Base-by-base conservation (phyloP, 2,888 invertebrate genomes). In the Apodemia zela region DNA sequence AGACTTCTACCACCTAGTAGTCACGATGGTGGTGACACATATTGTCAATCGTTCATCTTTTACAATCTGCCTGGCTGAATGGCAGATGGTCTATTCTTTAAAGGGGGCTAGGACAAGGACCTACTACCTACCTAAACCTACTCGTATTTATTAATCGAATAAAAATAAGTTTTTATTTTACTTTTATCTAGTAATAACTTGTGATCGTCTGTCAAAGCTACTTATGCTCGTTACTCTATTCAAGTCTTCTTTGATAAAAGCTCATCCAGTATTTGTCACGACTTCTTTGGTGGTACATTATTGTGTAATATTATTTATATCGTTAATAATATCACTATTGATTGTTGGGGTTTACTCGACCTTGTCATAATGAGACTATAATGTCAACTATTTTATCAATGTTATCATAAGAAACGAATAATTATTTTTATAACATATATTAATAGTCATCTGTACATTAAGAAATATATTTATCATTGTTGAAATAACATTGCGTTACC, bases 211-310 rank as follows among this genome's bases (percentile, higher is more conserved):
- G 11, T 17, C 33, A 8, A 58, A 58, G n/a, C 25, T 15, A 65
- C 65, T 64, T 64, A 64, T 33, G 45, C 54, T 60, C 42, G 38
- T 61, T 61, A 61, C 63, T 65, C 49, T 59, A 63, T 64, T 61
- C 42, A 57, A 68, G 71, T 70, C 72, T 79, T 87, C 81, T 82
- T 87, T 82, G 38, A 38, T 38, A 81, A 75, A 73, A 71, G 68
- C 70, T 67, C 72, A 71, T 73, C 78, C 78, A 74, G 78, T 74
- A 74, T 71, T 72, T 80, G 79, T 82, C 82, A 82, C 80, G 82
- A 79, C 75, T 75, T 72, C 72, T 76, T 77, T 75, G 75, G 78
- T 72, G 71, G 72, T 74, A 74, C 74, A 76, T 78, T 70, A 74
- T 77, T 76, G 75, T 73, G 73, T 73, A 77, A 79, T 74, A 67